phyloP scores from a whole-genome alignment of 2,113 vertebrate species.

The Ornithorhynchus anatinus region DNA sequence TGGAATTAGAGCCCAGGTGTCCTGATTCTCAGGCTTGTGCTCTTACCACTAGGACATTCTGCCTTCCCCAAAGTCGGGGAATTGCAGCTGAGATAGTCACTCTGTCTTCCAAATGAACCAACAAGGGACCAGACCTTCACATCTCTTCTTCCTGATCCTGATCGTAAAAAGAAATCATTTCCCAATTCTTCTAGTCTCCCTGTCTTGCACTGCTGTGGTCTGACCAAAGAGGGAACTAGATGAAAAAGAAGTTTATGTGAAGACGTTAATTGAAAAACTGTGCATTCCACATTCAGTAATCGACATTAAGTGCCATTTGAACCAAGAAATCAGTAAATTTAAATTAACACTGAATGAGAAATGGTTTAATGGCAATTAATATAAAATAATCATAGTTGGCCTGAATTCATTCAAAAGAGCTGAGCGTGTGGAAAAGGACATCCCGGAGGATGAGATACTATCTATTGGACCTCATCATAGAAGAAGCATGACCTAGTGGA shows the following conservation, averaged over 20 bases:
- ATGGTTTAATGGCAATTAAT: slow-evolving; percentile 49
- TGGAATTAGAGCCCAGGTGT: too few species aligned
- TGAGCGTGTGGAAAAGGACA: not conserved
- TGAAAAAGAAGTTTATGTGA: not conserved
- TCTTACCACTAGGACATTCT: too few species aligned
- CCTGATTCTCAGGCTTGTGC: too few species aligned
- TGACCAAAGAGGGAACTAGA: not conserved
- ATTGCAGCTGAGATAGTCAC: too few species aligned
- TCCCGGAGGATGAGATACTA: not conserved
- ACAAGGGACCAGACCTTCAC: not conserved
- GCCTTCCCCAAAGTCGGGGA: not conserved
- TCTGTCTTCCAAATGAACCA: too few species aligned
- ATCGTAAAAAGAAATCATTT: not conserved
- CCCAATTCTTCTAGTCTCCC: not conserved
- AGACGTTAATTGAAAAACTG: slow-evolving; percentile 29
- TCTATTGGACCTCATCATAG: fast-evolving
- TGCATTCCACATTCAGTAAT: not conserved
- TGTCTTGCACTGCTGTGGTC: not conserved
- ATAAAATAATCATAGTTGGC: slow-evolving; percentile 12
- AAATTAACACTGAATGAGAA: slow-evolving; percentile 56
- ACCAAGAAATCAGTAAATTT: slow-evolving; percentile 53
- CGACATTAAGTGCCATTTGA: slow-evolving; percentile 31
- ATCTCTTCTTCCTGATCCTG: too few species aligned
- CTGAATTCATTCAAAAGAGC: slow-evolving; percentile 62
- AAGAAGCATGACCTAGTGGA: too few species aligned